Conservation (phyloP, 2,888 invertebrate species). For the Amorpha juglandis region DNA sequence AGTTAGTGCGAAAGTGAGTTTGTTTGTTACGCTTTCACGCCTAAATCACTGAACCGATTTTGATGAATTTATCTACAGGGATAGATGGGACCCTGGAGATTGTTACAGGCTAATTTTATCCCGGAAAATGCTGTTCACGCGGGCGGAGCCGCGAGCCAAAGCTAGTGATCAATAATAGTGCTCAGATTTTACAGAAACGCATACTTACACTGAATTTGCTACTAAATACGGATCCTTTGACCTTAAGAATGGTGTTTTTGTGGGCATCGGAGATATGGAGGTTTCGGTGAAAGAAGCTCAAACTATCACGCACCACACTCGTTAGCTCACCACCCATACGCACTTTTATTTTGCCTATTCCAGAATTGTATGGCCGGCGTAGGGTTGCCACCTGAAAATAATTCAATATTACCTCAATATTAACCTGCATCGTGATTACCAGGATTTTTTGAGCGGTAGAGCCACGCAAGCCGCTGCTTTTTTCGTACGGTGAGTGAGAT, state of each 20-base stretch:
- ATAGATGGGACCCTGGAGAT: no score
- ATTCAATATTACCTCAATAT: not conserved
- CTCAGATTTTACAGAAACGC: slow-evolving; percentile 50
- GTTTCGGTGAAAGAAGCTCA: slow-evolving; percentile 59
- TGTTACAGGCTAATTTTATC: no score
- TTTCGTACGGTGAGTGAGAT: no score
- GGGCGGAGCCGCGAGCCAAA: no score
- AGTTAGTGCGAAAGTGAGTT: no score
- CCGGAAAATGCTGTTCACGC: no score
- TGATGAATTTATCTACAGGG: no score
- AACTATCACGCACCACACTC: slow-evolving; percentile 57
- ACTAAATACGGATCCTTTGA: slow-evolving; percentile 55
- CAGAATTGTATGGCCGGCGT: slow-evolving; percentile 57
- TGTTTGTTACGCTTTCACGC: no score
- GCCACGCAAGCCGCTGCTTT: no score
- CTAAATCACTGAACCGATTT: no score
- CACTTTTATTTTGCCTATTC: slow-evolving; percentile 62
- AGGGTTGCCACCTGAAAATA: slow-evolving; percentile 52
- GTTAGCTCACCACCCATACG: slow-evolving; percentile 46
- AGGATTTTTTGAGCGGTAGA: no score
- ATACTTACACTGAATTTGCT: slow-evolving; percentile 31
- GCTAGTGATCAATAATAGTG: not conserved
- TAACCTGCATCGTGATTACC: not conserved
- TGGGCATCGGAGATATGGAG: slow-evolving; percentile 54
- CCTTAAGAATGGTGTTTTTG: slow-evolving; percentile 49